phyloP scores from a whole-genome alignment of 2,113 vertebrate species.

The Puntigrus tetrazona region DNA sequence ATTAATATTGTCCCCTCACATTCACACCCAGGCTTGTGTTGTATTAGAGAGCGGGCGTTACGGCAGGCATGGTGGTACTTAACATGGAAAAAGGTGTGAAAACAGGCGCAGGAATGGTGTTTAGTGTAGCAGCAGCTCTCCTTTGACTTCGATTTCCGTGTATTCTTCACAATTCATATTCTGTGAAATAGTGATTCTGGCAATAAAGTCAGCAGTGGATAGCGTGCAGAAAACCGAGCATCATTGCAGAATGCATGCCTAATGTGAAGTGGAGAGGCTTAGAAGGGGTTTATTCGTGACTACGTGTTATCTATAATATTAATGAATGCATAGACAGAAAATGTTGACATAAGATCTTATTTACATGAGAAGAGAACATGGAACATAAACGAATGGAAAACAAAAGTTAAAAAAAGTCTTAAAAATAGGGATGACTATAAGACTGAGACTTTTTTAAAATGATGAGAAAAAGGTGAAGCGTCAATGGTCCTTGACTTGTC shows the following conservation, averaged over 20 bases:
- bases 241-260: not conserved
- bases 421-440: not conserved
- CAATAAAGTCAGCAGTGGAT: not conserved
- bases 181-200: not conserved
- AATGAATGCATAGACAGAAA: not conserved
- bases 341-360: too few species aligned
- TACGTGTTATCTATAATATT: not conserved
- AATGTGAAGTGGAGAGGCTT: not conserved
- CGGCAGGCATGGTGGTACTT: slow-evolving; percentile 2
- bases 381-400: too few species aligned
- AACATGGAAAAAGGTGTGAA: not conserved
- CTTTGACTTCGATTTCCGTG: not conserved
- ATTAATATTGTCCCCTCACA: slow-evolving; percentile 43
- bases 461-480: slow-evolving; percentile 19
- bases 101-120: not conserved
- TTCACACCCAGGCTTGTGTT: slow-evolving; percentile 33
- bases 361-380: not conserved
- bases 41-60: not conserved
- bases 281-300: not conserved
- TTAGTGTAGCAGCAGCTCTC: not conserved
- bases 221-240: not conserved
- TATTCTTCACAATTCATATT: not conserved
- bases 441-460: not conserved
- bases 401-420: too few species aligned
- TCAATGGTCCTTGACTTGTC: not conserved